A percentile compares a stretch with the other conserved stretches of the same genome.
These are phyloP conservation scores for Bombus huntii DNA, from an alignment of 1,140 invertebrate genomes.

Conservation along the genomic window DNA sequence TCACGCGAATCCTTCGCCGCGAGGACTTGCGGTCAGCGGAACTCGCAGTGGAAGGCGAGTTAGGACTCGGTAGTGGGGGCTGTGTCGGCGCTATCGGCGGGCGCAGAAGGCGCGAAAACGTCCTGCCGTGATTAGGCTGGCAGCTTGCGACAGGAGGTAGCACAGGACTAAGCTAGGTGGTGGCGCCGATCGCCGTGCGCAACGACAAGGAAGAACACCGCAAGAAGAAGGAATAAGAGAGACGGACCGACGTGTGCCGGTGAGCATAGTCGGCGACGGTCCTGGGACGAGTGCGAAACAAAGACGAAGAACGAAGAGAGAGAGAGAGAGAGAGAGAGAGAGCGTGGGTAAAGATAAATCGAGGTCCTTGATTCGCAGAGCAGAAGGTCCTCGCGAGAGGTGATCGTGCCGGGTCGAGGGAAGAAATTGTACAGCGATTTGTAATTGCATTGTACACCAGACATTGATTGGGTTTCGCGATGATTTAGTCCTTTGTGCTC, in stretches of 20 bases:
- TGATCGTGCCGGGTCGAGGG: neutral
- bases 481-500: slow-evolving; percentile 20
- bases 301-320: slow-evolving; percentile 54
- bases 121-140: slow-evolving; percentile 78
- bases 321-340: neutral
- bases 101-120: slow-evolving; percentile 74
- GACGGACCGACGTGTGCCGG: slow-evolving; percentile 38
- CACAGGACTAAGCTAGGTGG: slow-evolving; percentile 78
- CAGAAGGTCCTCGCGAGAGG: slow-evolving; percentile 18
- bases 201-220: slow-evolving; percentile 25
- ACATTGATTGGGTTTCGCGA: slow-evolving; percentile 23
- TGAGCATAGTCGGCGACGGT: slow-evolving; percentile 42
- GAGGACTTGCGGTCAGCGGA: slow-evolving; percentile 9
- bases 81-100: slow-evolving; percentile 64
- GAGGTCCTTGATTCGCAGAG: slow-evolving; percentile 23
- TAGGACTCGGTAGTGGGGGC: slow-evolving; percentile 20
- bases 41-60: neutral
- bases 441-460: slow-evolving; percentile 16
- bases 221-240: neutral
- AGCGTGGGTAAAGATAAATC: slow-evolving; percentile 24
- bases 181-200: slow-evolving; percentile 44
- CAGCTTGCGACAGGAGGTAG: slow-evolving; percentile 74
- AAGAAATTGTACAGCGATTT: slow-evolving; percentile 14
- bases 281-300: slow-evolving; percentile 46
- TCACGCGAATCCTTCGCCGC: slow-evolving; percentile 18